phyloP scores from a whole-genome alignment of 2,797 vertebrate species.

The Pempheris klunzingeri region DNA sequence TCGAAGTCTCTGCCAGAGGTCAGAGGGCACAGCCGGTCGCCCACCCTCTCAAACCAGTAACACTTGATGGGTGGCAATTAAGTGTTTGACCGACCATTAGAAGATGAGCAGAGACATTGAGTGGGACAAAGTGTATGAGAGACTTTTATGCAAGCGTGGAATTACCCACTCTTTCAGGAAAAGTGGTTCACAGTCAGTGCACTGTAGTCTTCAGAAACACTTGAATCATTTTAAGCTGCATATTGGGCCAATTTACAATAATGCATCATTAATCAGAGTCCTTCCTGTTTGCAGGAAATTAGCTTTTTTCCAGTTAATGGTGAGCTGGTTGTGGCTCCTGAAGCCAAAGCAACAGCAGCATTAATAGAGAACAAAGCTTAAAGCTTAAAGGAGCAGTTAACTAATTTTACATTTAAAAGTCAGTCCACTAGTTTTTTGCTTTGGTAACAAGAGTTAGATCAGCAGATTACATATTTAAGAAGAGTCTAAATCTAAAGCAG shows the following conservation, averaged over 20 bases:
- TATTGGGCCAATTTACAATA: neutral
- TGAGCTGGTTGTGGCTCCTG: neutral
- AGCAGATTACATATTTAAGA: no score
- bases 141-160: slow-evolving; percentile 41
- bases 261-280: neutral
- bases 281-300: slow-evolving; percentile 1
- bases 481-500: no score
- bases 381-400: neutral
- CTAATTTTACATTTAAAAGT: neutral
- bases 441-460: no score
- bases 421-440: neutral
- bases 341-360: neutral
- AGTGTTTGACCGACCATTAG: neutral
- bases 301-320: neutral
- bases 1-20: slow-evolving; percentile 52
- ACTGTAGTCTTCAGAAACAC: slow-evolving; percentile 12
- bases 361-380: neutral
- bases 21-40: slow-evolving; percentile 48
- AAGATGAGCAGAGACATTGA: slow-evolving; percentile 48
- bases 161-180: slow-evolving; percentile 7
- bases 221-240: slow-evolving; percentile 18
- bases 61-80: slow-evolving; percentile 51
- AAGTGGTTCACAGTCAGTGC: neutral
- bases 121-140: slow-evolving; percentile 18
- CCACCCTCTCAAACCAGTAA: slow-evolving; percentile 57